These are phyloP conservation scores for Rhinolophus ferrumequinum DNA, from an alignment of 2,113 vertebrate species.

Conservation along the genomic window DNA sequence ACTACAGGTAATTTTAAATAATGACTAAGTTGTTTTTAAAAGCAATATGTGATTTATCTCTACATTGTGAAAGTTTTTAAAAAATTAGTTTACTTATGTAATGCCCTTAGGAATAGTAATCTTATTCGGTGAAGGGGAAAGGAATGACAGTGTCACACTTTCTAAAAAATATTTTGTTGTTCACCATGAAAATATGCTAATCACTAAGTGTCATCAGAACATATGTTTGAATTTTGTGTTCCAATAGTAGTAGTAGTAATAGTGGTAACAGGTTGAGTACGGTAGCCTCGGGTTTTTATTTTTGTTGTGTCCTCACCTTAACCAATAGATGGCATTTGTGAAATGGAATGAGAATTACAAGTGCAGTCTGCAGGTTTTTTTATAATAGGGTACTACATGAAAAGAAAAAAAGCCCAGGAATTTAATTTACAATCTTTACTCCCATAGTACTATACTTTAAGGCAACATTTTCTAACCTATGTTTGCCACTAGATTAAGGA, in stretches of 20 bases:
- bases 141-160: background rate
- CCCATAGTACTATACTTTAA: background rate
- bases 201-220: background rate
- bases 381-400: background rate
- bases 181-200: background rate
- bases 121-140: background rate
- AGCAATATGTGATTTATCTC: background rate
- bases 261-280: background rate
- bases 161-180: background rate
- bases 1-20: slow-evolving; percentile 92
- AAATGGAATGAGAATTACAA: slow-evolving; percentile 35
- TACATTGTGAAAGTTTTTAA: background rate
- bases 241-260: background rate
- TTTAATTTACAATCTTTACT: background rate
- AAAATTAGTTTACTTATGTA: background rate
- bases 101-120: background rate
- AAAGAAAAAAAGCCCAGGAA: background rate
- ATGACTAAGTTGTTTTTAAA: slow-evolving; percentile 45
- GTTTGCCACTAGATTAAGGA: background rate
- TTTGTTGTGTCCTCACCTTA: background rate
- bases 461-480: slow-evolving; percentile 21
- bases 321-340: background rate
- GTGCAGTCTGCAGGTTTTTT: background rate
- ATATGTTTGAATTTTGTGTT: background rate
- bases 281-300: background rate